Conservation (phyloP, 1,140 invertebrate species). For the Heliconius melpomene region DNA sequence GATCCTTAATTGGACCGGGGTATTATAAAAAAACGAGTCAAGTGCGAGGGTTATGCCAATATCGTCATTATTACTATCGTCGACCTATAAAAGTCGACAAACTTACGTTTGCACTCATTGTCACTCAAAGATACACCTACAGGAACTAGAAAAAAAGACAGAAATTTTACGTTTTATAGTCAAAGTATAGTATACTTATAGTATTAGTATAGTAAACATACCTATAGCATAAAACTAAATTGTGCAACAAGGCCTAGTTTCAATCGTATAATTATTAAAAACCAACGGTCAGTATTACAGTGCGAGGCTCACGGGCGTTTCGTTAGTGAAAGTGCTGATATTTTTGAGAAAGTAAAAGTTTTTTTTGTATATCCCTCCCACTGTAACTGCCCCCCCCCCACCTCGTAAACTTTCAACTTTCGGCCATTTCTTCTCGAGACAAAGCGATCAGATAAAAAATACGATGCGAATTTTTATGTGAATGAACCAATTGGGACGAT, state of each 20-base stretch:
- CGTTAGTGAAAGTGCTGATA: slow-evolving; percentile 67
- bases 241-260: not conserved
- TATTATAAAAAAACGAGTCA: no score
- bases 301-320: not conserved
- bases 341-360: slow-evolving; percentile 79
- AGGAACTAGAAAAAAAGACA: no score
- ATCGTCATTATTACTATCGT: no score
- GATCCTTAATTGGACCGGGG: no score
- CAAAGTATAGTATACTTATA: no score
- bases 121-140: no score
- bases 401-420: slow-evolving; percentile 56
- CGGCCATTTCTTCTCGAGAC: slow-evolving; percentile 26
- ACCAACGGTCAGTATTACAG: slow-evolving; percentile 30
- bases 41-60: no score
- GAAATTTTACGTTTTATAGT: no score
- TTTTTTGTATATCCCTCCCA: slow-evolving; percentile 48
- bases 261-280: slow-evolving; percentile 1
- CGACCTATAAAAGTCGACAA: no score
- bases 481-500: not conserved
- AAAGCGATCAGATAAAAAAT: slow-evolving; percentile 8
- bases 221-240: no score
- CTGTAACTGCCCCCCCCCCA: slow-evolving; percentile 17
- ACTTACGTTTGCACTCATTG: no score
- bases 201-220: no score
- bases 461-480: slow-evolving; percentile 8